Evolutionary conservation across 2,113 vertebrate genomes (phyloP), one percentile per base, ranked within the genome.

Genomic region (Silurus meridionalis): DNA sequence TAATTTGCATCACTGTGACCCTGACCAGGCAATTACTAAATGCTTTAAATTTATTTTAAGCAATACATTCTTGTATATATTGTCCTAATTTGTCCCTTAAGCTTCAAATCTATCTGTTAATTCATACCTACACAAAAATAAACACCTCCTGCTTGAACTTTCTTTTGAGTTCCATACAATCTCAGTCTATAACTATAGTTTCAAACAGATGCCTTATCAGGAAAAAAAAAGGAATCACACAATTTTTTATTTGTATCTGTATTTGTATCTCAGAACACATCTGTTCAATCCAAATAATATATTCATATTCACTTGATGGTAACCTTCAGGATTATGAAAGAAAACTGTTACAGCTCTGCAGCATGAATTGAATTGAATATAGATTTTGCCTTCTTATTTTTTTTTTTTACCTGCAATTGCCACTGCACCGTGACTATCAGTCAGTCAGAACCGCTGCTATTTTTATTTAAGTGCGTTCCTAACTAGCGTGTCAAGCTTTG

Each of bases 391-490:
- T 0, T 63, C n/a, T 72, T 75, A 7, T 66, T 58, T 58, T 58
- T 2, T 72, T 74, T 28, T 58, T 58, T 17, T 8, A 61, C 57
- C 58, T 61, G 9, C 78, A 17, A 46, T 23, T 0, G 0, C 37
- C 23, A 66, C 80, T 53, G 46, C 48, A 52, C 21, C 60, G 25
- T 25, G 48, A 52, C 13, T 64, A n/a, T 66, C 13, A 52, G 21
- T 63, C 79, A 81, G 79, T 82, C 80, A 82, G 46, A 37, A 50
- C 21, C 9, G 14, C 46, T 82, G 46, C 80, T 82, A 82, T 82
- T 82, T 82, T 66, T 64, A 82, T 53, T 82, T 50, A 66, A 82
- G 48, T 66, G 25, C 60, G 25, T 25, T 82, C 5, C 13, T 66
- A 64, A 82, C 61, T 52, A 82, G 6, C 52, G 37, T 66, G 61